These are phyloP conservation scores for Brachymystax lenok DNA, from an alignment of 2,797 vertebrate genomes.

Conservation along the genomic window DNA sequence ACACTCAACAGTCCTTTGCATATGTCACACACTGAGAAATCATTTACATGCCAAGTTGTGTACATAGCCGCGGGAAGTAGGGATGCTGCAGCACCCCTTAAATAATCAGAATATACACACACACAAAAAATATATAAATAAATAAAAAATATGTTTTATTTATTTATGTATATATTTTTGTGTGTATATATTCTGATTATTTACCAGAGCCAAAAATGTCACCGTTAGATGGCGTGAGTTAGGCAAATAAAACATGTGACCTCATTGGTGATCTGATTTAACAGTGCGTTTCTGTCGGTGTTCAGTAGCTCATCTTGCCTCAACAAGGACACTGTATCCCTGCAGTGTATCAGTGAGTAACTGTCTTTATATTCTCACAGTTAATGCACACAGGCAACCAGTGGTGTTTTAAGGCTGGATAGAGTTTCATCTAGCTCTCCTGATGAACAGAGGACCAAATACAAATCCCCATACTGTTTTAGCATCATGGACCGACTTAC, in stretches of 20 bases:
- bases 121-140: no score
- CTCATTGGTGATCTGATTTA: background rate
- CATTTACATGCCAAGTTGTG: background rate
- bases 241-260: background rate
- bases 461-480: background rate
- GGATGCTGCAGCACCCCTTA: no score
- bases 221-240: background rate
- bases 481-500: background rate
- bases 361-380: background rate
- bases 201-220: background rate
- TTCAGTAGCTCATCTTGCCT: slow-evolving; percentile 70
- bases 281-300: slow-evolving; percentile 29
- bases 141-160: no score
- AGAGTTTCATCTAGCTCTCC: background rate
- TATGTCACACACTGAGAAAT: no score
- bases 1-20: background rate
- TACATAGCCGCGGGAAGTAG: background rate
- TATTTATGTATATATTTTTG: no score
- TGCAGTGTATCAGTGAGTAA: slow-evolving; percentile 81
- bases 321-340: slow-evolving; percentile 64
- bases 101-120: no score
- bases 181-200: no score
- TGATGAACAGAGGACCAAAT: background rate
- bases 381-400: background rate
- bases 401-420: background rate